Evolutionary conservation across 1,140 invertebrate species (phyloP).

Genomic region (Drosophila pallidifrons): DNA sequence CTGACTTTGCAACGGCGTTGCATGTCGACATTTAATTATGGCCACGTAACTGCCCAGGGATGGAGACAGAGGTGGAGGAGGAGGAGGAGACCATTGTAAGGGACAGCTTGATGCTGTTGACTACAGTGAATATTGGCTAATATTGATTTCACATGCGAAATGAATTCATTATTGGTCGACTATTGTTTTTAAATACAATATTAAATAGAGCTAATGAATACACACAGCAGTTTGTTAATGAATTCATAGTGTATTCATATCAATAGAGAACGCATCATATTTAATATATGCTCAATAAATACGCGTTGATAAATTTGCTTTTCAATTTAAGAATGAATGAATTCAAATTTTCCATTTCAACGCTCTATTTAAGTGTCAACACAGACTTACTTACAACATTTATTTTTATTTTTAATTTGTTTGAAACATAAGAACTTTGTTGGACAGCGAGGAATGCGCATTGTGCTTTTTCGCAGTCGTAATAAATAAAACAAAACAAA

Average conservation of each 20-base stretch:
- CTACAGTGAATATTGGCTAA: conserved; percentile 23
- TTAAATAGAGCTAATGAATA: too few species aligned
- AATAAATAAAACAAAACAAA: neutral
- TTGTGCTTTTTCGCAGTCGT: neutral
- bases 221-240: too few species aligned
- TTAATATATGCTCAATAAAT: too few species aligned
- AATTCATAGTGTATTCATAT: too few species aligned
- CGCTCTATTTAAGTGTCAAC: too few species aligned
- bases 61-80: neutral
- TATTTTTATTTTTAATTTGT: neutral
- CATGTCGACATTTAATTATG: conserved; percentile 83
- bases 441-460: neutral
- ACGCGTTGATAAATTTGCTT: too few species aligned
- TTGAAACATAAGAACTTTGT: neutral
- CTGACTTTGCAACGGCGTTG: conserved; percentile 62
- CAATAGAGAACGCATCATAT: too few species aligned
- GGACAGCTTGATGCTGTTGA: conserved; percentile 7
- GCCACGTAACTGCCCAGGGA: conserved; percentile 53
- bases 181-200: too few species aligned
- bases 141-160: neutral
- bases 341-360: too few species aligned
- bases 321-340: too few species aligned
- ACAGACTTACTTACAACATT: too few species aligned
- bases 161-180: neutral
- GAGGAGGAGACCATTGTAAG: too few species aligned